Base-by-base conservation (phyloP, 2,888 invertebrate species). In the Cosmia pyralina region DNA sequence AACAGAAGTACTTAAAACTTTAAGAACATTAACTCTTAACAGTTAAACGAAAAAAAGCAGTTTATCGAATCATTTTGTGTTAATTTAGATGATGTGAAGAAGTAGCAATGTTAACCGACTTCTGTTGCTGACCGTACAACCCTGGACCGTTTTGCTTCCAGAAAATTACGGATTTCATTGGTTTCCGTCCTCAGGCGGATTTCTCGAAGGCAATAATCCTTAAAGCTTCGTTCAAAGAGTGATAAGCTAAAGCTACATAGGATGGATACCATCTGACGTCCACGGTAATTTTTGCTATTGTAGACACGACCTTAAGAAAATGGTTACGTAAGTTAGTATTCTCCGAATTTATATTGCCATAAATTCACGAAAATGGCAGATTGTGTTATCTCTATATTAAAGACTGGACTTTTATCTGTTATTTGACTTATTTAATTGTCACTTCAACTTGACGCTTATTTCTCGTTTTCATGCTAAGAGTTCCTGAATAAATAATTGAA, bases 291-390 rank as follows among this genome's bases (percentile, higher is more conserved):
- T 38, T 28, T 38, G 70, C 62, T 46, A 78, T 44, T 38, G n/a
- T 41, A 19, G 46, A 41, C 57, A 48, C 41, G 52, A 34, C 46
- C 73, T 72, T 58, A 48, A 58, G 41, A 48, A 72, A 72, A 64
- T 38, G 34, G 41, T 69, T 52, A 46, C 79, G 50, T 72, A 57
- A 76, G 58, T 19, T 34, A 52, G 28, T 58, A 41, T 52, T 76
- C 58, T 11, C 17, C 0, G 58, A 73, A 78, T 78, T 60, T 71
- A 75, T 70, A 60, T 53, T 48, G 34, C 19, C 22, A 73, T 76
- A 53, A 79, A 59, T 63, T 28, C 46, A n/a, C 13, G 38, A 41
- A 79, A 79, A 72, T 76, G 17, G 28, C 63, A 63, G 57, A 52
- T 62, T 41, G n/a, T 58, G 38, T 58, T 63, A 76, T 79, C 73